Evolutionary conservation across 2,888 invertebrate species (phyloP), one percentile per base, ranked within the genome.

Genomic region (Brenthis daphne): DNA sequence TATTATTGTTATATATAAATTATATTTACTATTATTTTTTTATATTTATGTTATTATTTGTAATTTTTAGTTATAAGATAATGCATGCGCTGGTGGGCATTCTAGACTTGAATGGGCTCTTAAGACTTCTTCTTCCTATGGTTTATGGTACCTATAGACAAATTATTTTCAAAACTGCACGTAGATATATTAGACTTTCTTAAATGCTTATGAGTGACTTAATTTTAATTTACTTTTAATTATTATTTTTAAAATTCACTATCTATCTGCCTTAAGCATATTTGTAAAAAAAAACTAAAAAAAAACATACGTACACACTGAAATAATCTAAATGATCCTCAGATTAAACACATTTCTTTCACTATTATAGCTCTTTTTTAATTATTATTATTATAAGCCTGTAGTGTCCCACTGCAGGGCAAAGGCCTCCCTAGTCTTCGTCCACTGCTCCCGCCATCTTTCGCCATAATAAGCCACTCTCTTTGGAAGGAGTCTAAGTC

Each of bases 81-180:
- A 67, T 74, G 74, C 65, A 72, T 74, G 74, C 16, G 8, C 65
- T 58, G 70, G 69, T 74, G 75, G 73, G 74, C 70, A 69, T 67
- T 72, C 65, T 70, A 72, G 68, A 74, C 74, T 70, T 43, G 72
- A 73, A 56, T 74, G 73, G 74, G 73, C 69, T 73, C 58, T 69
- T 37, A 43, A 43, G 2, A 60, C 69, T 51, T 70, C 61, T 71
- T 66, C 43, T 29, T 60, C 67, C 37, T 67, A 57, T 65, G 69
- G 60, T 67, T 48, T 50, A 56, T 64, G 20, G 63, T 57, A 20
- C 20, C 20, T 16, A 37, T 54, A 54, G n/a, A 57, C 14, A 64
- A 12, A 20, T 14, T 37, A 47, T 14, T 29, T 48, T 48, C 8
- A 24, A 6, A 24, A n/a, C 29, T 60, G 60, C 60, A 60, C 48